Conservation (phyloP, 2,113 vertebrate genomes). For the Cyanocitta stelleri region DNA sequence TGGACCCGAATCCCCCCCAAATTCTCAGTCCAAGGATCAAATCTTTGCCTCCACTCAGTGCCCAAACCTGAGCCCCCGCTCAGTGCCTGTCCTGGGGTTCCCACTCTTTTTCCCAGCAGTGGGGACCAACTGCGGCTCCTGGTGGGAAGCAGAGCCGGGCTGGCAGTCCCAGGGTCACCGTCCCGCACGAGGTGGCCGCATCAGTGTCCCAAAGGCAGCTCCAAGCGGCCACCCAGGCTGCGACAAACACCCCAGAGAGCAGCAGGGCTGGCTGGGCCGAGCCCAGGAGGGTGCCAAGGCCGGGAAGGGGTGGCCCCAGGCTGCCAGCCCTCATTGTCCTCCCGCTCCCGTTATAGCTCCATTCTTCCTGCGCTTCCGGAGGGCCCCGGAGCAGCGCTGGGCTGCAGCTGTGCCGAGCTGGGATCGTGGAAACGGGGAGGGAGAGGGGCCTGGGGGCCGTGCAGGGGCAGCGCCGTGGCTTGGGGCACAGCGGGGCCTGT, state of each 20-base stretch:
- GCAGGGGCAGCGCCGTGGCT: rapidly evolving
- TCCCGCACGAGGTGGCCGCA: neutral
- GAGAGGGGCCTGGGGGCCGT: neutral
- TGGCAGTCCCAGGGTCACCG: neutral
- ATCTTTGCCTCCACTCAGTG: neutral
- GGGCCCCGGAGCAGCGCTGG: neutral
- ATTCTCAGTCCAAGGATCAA: neutral
- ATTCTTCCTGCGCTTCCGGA: neutral
- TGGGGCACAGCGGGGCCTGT: rapidly evolving
- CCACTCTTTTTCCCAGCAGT: neutral
- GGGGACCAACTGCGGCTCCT: neutral
- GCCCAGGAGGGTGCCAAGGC: neutral
- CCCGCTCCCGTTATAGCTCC: neutral
- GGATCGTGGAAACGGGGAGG: rapidly evolving
- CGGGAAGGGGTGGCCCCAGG: neutral
- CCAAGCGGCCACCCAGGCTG: neutral
- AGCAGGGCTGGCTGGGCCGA: neutral
- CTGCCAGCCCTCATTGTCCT: neutral
- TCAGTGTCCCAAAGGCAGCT: neutral
- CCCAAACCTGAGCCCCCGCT: neutral
- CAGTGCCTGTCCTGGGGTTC: neutral
- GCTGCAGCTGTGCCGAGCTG: neutral
- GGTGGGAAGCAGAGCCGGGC: neutral
- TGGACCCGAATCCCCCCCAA: neutral
- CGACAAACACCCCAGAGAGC: rapidly evolving